A percentile compares a stretch with the other conserved stretches of the same genome.
These are phyloP conservation scores for Lysiphlebus fabarum DNA, from an alignment of 1,140 invertebrate genomes.

Conservation along the genomic window DNA sequence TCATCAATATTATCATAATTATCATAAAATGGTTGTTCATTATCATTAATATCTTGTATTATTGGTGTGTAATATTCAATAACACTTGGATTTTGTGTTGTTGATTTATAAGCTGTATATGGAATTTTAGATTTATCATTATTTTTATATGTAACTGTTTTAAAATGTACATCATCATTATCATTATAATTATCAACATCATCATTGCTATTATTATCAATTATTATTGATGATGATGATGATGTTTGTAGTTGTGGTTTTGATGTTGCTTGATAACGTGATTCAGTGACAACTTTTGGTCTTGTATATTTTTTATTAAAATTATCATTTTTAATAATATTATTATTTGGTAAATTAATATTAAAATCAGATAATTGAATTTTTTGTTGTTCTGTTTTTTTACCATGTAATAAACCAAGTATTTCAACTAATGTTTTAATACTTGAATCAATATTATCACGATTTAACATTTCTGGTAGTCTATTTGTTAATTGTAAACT, in stretches of 20 bases:
- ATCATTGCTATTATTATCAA: no score
- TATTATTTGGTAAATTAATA: constrained; percentile 8
- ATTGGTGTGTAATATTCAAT: constrained; percentile 44
- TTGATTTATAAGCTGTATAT: constrained; percentile 19
- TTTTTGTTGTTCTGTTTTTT: constrained; percentile 24
- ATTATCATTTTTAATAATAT: constrained; percentile 27
- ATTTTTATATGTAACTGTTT: constrained; percentile 13
- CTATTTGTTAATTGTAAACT: constrained; percentile 70
- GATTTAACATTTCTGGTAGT: constrained; percentile 69
- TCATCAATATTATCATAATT: constrained; percentile 25
- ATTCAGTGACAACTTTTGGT: constrained; percentile 46
- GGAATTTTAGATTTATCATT: constrained; percentile 25
- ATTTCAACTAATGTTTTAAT: constrained; percentile 73
- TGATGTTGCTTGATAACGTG: constrained; percentile 39
- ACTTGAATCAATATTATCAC: constrained; percentile 73
- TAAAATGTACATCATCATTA: constrained; percentile 27
- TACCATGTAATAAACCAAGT: constrained; percentile 61
- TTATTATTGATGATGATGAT: no score
- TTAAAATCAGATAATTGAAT: constrained; percentile 20
- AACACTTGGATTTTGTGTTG: constrained; percentile 32
- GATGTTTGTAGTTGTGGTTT: constrained; percentile 25
- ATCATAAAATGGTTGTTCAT: constrained; percentile 4
- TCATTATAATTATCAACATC: constrained; percentile 20
- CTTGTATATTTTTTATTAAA: constrained; percentile 30
- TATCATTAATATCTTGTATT: constrained; percentile 38